Evolutionary conservation across 2,113 vertebrate genomes (phyloP).

Genomic region (Galeopterus variegatus): DNA sequence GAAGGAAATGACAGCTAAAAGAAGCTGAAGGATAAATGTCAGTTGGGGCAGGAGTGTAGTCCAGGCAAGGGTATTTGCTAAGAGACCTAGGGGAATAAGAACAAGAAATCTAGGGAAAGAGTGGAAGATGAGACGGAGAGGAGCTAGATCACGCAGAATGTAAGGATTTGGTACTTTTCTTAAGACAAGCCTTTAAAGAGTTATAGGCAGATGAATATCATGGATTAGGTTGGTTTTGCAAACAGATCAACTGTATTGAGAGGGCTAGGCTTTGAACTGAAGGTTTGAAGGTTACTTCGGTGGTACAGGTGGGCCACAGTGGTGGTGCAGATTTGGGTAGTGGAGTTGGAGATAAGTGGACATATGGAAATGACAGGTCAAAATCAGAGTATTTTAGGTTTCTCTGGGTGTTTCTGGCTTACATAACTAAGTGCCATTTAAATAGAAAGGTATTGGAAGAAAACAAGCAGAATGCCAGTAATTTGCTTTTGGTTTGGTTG

Average conservation of each 20-base stretch:
- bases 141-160: not conserved
- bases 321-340: not conserved
- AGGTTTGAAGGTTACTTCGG: not conserved
- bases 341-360: not conserved
- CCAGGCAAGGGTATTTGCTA: not conserved
- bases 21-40: not conserved
- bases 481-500: not conserved
- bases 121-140: not conserved
- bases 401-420: not conserved
- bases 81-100: not conserved
- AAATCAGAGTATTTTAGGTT: slow-evolving; percentile 33
- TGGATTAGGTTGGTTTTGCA: not conserved
- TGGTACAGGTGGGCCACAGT: not conserved
- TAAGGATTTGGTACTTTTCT: not conserved
- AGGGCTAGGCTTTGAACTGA: not conserved
- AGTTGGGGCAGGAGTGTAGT: not conserved
- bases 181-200: not conserved
- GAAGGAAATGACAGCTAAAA: not conserved
- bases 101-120: not conserved
- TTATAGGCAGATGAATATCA: not conserved
- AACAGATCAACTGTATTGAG: not conserved
- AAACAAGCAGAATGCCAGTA: not conserved
- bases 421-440: not conserved
- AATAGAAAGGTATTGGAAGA: not conserved
- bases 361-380: not conserved